These are phyloP conservation scores for Coboldia fuscipes DNA, from an alignment of 1,140 invertebrate species.

Conservation along the genomic window DNA sequence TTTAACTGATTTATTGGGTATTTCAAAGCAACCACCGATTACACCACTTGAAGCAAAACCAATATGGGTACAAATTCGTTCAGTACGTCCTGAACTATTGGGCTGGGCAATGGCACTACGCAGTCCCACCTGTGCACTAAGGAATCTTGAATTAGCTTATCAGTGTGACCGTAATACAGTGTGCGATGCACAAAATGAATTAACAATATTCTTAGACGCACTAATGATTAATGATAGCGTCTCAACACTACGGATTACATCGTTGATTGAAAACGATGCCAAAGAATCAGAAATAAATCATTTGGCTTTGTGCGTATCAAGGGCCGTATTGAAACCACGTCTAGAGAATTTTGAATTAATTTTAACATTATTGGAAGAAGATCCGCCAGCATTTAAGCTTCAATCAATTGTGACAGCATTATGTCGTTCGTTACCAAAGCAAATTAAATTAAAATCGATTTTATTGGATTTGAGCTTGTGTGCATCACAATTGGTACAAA, in stretches of 20 bases:
- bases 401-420: constrained; percentile 29
- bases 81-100: constrained; percentile 22
- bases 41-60: constrained; percentile 16
- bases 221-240: constrained; percentile 24
- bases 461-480: constrained; percentile 29
- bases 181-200: constrained; percentile 7
- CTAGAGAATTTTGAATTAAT: constrained; percentile 27
- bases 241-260: constrained; percentile 23
- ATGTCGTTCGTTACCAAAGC: constrained; percentile 21
- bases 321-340: constrained; percentile 22
- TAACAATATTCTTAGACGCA: constrained; percentile 24
- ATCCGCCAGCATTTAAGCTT: constrained; percentile 24
- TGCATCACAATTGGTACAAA: constrained; percentile 25
- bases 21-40: constrained; percentile 14
- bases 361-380: constrained; percentile 26
- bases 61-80: constrained; percentile 21
- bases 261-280: constrained; percentile 25
- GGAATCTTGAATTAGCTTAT: constrained; percentile 25
- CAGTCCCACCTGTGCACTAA: constrained; percentile 21
- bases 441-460: constrained; percentile 22
- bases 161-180: constrained; percentile 22
- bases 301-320: constrained; percentile 23
- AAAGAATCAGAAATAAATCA: constrained; percentile 20
- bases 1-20: constrained; percentile 23
- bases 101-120: constrained; percentile 25